Evolutionary conservation across 1,140 invertebrate species (phyloP).

Genomic region (Drosophila pachea): DNA sequence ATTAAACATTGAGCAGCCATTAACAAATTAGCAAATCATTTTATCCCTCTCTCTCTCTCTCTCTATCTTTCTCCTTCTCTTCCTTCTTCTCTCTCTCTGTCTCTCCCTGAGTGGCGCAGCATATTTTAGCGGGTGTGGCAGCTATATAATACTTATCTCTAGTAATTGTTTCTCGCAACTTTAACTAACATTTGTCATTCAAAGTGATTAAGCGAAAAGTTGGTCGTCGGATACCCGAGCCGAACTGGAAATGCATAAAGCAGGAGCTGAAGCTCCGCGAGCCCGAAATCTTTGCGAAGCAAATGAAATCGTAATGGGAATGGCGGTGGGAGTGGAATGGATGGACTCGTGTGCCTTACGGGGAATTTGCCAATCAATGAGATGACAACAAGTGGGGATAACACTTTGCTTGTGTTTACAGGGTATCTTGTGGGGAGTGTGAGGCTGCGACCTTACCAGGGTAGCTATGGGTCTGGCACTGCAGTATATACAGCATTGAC

Average conservation of each 20-base stretch:
- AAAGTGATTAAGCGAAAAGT: slow-evolving; percentile 35
- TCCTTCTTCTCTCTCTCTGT: neutral
- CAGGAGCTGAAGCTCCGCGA: neutral
- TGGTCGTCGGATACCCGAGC: neutral
- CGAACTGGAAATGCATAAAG: neutral
- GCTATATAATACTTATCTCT: slow-evolving; percentile 14
- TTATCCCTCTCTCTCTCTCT: slow-evolving; percentile 22
- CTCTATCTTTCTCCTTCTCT: neutral
- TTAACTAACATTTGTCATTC: slow-evolving; percentile 39
- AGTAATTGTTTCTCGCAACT: slow-evolving; percentile 40
- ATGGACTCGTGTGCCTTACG: too few species aligned
- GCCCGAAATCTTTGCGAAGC: too few species aligned
- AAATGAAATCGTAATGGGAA: too few species aligned
- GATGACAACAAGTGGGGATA: neutral
- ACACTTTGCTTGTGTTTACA: too few species aligned
- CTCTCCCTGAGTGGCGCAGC: too few species aligned
- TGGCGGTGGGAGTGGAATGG: too few species aligned
- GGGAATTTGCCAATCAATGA: too few species aligned
- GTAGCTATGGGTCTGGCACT: too few species aligned
- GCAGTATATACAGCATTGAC: neutral
- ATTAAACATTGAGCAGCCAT: slow-evolving; percentile 61
- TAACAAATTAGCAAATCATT: slow-evolving; percentile 60
- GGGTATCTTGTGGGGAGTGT: neutral
- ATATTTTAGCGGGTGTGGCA: neutral
- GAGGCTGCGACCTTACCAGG: too few species aligned